These are phyloP conservation scores for Leptobrachium leishanense DNA, from an alignment of 2,113 vertebrate species.

Conservation along the genomic window DNA sequence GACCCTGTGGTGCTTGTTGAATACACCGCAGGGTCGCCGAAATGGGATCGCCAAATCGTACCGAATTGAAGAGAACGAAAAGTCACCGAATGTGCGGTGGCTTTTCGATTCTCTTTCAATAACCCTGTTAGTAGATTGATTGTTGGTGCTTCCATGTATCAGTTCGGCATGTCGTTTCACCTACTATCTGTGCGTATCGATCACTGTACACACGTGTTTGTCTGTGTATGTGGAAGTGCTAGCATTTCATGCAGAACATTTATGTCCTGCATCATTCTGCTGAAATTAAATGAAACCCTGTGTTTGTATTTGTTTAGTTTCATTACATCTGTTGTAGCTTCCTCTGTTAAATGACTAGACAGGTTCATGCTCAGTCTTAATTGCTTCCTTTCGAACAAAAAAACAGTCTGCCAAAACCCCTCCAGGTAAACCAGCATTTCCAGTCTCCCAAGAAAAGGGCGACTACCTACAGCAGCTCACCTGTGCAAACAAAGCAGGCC, in stretches of 20 bases:
- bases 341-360: conserved; percentile 19
- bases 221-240: too few species aligned
- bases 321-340: conserved; percentile 25
- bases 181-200: too few species aligned
- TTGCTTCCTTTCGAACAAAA: conserved; percentile 37
- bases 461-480: conserved; percentile 37
- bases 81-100: too few species aligned
- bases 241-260: background rate
- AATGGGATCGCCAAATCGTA: too few species aligned
- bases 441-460: background rate
- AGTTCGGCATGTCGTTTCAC: too few species aligned
- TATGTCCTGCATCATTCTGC: background rate
- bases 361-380: conserved; percentile 37
- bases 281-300: conserved; percentile 35
- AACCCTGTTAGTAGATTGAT: too few species aligned
- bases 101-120: too few species aligned
- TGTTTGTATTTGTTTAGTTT: conserved; percentile 36
- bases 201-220: too few species aligned
- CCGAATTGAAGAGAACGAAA: too few species aligned
- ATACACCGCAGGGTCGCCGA: too few species aligned
- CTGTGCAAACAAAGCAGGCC: conserved; percentile 17
- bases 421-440: conserved; percentile 39
- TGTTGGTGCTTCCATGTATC: too few species aligned
- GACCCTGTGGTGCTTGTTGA: too few species aligned
- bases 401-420: conserved; percentile 31